These are phyloP conservation scores for Machimus rusticus DNA, from an alignment of 2,888 invertebrate genomes.

Conservation along the genomic window DNA sequence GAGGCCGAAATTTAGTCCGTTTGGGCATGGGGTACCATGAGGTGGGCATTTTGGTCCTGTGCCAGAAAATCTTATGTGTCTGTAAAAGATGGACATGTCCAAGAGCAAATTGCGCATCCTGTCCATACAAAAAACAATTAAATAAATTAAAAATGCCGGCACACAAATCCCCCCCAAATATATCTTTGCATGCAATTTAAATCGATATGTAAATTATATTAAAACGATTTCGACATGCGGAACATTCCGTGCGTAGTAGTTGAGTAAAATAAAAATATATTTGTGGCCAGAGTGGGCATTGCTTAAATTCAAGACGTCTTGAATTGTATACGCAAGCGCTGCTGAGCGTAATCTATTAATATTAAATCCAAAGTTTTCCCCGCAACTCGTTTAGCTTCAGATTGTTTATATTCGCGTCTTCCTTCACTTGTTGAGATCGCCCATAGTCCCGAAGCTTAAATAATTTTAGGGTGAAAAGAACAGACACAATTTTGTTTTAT, in stretches of 20 bases:
- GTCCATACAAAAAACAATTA: background rate
- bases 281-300: background rate
- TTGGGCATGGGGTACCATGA: conserved; percentile 12
- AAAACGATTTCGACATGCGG: background rate
- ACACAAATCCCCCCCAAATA: background rate
- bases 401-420: conserved; percentile 8
- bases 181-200: background rate
- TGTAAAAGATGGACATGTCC: background rate
- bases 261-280: background rate
- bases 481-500: background rate
- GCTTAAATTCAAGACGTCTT: background rate
- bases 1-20: background rate
- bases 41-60: conserved; percentile 10
- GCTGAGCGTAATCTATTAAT: background rate
- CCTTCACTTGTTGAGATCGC: background rate
- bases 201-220: background rate
- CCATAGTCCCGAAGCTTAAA: background rate
- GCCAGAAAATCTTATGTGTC: conserved; percentile 17
- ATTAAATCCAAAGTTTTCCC: conserved; percentile 25
- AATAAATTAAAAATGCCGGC: background rate
- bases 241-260: background rate
- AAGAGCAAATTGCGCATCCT: background rate
- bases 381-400: conserved; percentile 17
- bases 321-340: background rate
- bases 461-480: background rate